Conservation (phyloP, 1,140 invertebrate genomes). For the Pseudomyrmex sp. region DNA sequence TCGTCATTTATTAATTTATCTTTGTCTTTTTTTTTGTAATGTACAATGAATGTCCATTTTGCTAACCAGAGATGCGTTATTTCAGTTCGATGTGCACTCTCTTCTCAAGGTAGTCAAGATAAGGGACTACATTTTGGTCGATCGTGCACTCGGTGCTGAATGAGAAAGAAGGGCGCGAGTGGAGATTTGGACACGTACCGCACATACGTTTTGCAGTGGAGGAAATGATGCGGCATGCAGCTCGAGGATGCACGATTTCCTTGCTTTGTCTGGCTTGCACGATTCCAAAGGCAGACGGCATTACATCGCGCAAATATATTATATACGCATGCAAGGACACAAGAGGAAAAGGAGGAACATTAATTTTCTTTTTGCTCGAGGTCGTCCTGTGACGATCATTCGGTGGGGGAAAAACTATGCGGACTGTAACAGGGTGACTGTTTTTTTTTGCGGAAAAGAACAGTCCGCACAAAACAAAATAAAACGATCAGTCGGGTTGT, state of each 20-base stretch:
- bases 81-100: neutral
- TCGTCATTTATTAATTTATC: neutral
- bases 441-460: neutral
- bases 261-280: slow-evolving; percentile 28
- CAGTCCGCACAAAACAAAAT: neutral
- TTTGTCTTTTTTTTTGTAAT: neutral
- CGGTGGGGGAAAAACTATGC: neutral
- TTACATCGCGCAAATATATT: slow-evolving; percentile 31
- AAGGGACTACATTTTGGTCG: neutral
- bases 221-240: slow-evolving; percentile 46
- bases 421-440: neutral
- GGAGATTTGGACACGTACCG: slow-evolving; percentile 18
- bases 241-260: slow-evolving; percentile 11
- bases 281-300: slow-evolving; percentile 10
- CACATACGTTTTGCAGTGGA: slow-evolving; percentile 22
- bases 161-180: slow-evolving; percentile 31
- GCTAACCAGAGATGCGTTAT: neutral
- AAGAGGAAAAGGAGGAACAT: neutral
- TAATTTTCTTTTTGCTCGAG: neutral
- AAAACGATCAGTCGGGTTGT: slow-evolving; percentile 9
- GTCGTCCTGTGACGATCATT: neutral
- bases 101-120: slow-evolving; percentile 17
- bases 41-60: slow-evolving; percentile 3
- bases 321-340: slow-evolving; percentile 31
- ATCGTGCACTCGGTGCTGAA: slow-evolving; percentile 44